Percentiles rank a stretch among this genome's conserved stretches.
Conservation (phyloP, 2,888 invertebrate species). For the Dascillus cervinus region DNA sequence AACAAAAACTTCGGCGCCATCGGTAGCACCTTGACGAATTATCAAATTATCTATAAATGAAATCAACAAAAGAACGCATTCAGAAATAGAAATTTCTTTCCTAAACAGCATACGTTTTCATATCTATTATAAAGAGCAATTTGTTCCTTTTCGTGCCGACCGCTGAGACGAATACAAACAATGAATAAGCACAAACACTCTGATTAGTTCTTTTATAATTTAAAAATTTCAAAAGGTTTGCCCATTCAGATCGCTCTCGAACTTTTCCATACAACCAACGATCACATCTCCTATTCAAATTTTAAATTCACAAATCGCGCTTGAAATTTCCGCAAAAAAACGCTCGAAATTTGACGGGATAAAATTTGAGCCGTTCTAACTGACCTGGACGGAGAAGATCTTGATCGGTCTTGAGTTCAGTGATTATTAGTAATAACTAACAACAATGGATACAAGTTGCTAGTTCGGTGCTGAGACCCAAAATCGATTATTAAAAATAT, state of each 20-base stretch:
- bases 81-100: conserved; percentile 22
- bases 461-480: conserved; percentile 25
- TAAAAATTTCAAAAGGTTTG: conserved; percentile 7
- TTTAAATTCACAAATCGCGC: too few relatives aligned
- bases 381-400: not conserved
- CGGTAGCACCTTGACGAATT: conserved; percentile 28
- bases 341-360: too few relatives aligned
- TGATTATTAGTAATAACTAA: conserved; percentile 7
- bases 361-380: too few relatives aligned
- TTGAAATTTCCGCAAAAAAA: too few relatives aligned
- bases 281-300: too few relatives aligned
- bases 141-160: conserved; percentile 23
- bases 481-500: conserved; percentile 38
- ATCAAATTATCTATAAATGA: conserved; percentile 24
- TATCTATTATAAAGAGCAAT: conserved; percentile 21
- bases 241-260: too few relatives aligned
- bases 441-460: conserved; percentile 20
- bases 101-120: conserved; percentile 21
- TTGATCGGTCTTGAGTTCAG: not conserved
- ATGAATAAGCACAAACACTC: conserved; percentile 32
- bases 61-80: conserved; percentile 22
- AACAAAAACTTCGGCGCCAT: conserved; percentile 21
- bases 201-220: conserved; percentile 26
- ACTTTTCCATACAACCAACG: too few relatives aligned
- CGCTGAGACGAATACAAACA: conserved; percentile 31